Evolutionary conservation across 2,888 invertebrate species (phyloP).

Genomic region (Erannis defoliaria): DNA sequence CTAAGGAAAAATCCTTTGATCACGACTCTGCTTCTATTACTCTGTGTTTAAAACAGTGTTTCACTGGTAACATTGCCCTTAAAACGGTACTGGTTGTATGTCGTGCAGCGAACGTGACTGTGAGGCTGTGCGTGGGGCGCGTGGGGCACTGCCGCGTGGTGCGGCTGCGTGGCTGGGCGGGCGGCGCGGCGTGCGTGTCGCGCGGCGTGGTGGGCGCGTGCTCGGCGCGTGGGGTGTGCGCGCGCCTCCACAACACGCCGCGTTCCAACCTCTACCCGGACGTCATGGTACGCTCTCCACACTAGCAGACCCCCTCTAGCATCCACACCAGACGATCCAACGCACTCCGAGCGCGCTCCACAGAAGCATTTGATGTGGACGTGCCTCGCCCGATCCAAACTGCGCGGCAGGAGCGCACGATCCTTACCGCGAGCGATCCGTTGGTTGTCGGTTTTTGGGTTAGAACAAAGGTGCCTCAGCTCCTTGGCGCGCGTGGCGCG

Average conservation of each 20-base stretch:
- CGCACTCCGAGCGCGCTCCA: too few species aligned
- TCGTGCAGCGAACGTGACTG: conserved; percentile 64
- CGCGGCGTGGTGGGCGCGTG: conserved; percentile 69
- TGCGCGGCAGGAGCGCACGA: too few species aligned
- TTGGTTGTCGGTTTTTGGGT: too few species aligned
- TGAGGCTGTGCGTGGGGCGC: conserved; percentile 56
- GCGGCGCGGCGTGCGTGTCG: conserved; percentile 65
- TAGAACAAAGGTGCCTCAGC: too few species aligned
- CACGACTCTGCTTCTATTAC: too few species aligned
- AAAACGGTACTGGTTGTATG: neutral
- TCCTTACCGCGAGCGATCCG: too few species aligned
- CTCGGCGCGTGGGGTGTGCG: conserved; percentile 61
- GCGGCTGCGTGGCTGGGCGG: conserved; percentile 67
- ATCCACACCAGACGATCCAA: neutral
- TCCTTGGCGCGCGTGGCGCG: too few species aligned
- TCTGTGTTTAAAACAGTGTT: too few species aligned
- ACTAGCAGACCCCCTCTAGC: neutral
- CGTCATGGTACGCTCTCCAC: neutral
- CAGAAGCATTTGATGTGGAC: too few species aligned
- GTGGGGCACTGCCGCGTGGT: conserved; percentile 46
- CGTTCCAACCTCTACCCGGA: conserved; percentile 70
- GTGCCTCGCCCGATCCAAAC: too few species aligned
- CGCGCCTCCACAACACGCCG: conserved; percentile 54
- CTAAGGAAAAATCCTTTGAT: too few species aligned
- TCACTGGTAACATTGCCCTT: too few species aligned